A percentile compares a stretch with the other conserved stretches of the same genome.
Evolutionary conservation across 2,888 invertebrate species (phyloP).

Genomic region (Acronicta alni): DNA sequence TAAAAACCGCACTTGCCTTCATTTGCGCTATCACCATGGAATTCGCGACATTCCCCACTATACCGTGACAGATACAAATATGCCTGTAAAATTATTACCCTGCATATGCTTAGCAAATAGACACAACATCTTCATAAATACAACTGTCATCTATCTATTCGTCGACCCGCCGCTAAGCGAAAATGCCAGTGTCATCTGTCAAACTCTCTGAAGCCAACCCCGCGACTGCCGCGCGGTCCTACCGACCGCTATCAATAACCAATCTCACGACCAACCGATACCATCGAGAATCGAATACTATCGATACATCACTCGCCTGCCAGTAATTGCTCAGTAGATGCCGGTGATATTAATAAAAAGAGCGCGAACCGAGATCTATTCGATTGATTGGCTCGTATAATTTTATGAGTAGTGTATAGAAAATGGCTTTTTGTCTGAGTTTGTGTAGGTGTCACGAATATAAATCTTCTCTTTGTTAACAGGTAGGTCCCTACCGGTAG

Average conservation of each 20-base stretch:
- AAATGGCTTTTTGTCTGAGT: conserved; percentile 31
- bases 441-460: conserved; percentile 31
- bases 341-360: conserved; percentile 57
- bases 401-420: conserved; percentile 32
- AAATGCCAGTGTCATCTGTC: conserved; percentile 48
- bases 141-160: conserved; percentile 25
- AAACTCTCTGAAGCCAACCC: conserved; percentile 36
- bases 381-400: conserved; percentile 42
- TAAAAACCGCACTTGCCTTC: no score
- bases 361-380: conserved; percentile 57
- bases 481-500: conserved; percentile 18
- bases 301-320: conserved; percentile 64
- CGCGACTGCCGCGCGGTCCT: conserved; percentile 34
- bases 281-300: conserved; percentile 51
- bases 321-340: conserved; percentile 65
- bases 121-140: conserved; percentile 6
- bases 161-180: conserved; percentile 35
- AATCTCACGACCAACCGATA: conserved; percentile 55
- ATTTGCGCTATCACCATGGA: no score
- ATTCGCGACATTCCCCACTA: no score
- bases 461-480: conserved; percentile 32
- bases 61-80: no score
- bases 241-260: conserved; percentile 44
- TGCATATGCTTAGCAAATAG: background rate
- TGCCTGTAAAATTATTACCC: no score